Evolutionary conservation across 2,113 vertebrate genomes (phyloP).

Genomic region (Gasterosteus aculeatus): DNA sequence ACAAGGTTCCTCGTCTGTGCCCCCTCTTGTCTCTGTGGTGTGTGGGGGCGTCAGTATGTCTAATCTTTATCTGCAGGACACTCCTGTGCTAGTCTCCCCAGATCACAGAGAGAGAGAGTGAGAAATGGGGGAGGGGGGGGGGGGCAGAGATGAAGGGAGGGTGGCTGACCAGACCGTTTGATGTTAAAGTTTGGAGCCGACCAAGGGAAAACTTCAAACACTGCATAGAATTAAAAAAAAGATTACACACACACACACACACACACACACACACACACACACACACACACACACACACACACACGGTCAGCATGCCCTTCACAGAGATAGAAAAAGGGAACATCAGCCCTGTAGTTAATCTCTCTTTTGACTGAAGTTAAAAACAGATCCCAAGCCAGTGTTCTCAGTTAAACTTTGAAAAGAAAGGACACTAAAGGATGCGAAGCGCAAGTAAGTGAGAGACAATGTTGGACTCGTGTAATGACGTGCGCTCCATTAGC

Average conservation of each 20-base stretch:
- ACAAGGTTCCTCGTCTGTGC: background rate
- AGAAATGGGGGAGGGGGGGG: background rate
- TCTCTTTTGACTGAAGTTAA: conserved; percentile 11
- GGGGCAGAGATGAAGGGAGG: conserved; percentile 38
- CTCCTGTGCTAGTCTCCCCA: conserved; percentile 40
- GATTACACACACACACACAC: conserved; percentile 39
- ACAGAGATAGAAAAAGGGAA: conserved; percentile 1
- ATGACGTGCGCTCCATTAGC: background rate
- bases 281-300: conserved; percentile 26
- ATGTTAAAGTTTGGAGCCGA: conserved; percentile 59
- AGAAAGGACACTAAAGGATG: conserved; percentile 7
- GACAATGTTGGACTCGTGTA: conserved; percentile 1
- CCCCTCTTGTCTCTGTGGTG: background rate
- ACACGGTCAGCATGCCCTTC: conserved; percentile 53
- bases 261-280: conserved; percentile 16
- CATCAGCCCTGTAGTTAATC: conserved; percentile 8
- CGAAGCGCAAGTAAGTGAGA: background rate
- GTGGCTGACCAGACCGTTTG: conserved; percentile 46
- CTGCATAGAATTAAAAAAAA: conserved; percentile 57
- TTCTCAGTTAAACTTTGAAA: background rate
- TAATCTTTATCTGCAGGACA: conserved; percentile 67
- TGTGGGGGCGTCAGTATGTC: conserved; percentile 45
- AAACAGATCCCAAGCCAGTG: conserved; percentile 7
- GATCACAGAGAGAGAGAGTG: conserved; percentile 26
- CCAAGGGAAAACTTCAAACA: conserved; percentile 62